Conservation (phyloP, 2,113 vertebrate species). For the Microtus richardsoni region DNA sequence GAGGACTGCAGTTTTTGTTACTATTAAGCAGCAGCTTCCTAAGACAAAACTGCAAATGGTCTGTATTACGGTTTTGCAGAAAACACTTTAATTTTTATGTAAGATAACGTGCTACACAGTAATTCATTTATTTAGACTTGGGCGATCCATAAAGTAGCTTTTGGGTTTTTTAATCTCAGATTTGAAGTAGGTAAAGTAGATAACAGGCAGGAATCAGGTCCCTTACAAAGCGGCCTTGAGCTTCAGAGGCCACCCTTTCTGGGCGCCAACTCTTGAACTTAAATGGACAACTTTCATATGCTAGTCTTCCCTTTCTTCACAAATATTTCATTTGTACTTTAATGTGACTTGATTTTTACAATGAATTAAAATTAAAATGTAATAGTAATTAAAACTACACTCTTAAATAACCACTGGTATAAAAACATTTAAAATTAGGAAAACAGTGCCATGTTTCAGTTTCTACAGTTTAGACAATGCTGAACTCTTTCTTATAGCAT, state of each 20-base stretch:
- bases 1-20: background rate
- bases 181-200: constrained; percentile 31
- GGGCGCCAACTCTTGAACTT: background rate
- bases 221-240: background rate
- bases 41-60: background rate
- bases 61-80: constrained; percentile 15
- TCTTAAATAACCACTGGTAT: background rate
- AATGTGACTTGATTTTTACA: constrained; percentile 33
- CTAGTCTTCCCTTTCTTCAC: background rate
- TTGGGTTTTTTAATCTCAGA: background rate
- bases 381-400: constrained; percentile 38
- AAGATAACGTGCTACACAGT: background rate
- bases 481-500: background rate
- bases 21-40: constrained; percentile 35
- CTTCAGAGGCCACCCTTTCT: background rate
- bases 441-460: background rate
- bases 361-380: constrained; percentile 38
- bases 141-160: background rate
- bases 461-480: constrained; percentile 7
- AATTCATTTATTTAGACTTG: constrained; percentile 1
- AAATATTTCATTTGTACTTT: background rate
- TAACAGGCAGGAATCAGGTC: background rate
- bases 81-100: constrained; percentile 54
- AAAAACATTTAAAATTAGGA: background rate
- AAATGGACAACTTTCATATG: constrained; percentile 18